phyloP scores from a whole-genome alignment of 2,888 invertebrate genomes.

The Achlya flavicornis region DNA sequence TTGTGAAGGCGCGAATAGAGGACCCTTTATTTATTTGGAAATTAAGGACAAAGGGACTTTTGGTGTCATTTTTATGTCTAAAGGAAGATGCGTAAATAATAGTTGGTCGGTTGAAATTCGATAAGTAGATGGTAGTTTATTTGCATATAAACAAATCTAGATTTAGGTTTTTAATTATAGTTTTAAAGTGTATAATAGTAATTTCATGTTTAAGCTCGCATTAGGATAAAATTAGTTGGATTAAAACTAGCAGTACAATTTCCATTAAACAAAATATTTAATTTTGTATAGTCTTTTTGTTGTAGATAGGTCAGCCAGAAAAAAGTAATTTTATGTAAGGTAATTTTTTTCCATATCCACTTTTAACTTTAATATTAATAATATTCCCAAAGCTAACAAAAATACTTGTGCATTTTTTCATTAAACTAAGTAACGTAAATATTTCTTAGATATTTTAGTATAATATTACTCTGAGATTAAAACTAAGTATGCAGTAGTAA shows the following conservation, averaged over 20 bases:
- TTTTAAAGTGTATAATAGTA: too few species aligned
- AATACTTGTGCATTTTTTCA: not conserved
- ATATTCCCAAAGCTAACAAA: not conserved
- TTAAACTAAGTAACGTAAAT: not conserved
- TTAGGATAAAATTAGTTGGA: too few species aligned
- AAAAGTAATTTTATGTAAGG: not conserved
- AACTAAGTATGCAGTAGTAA: slow-evolving; percentile 32
- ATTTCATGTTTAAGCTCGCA: too few species aligned
- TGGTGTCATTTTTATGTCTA: not conserved
- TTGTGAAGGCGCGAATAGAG: slow-evolving; percentile 45
- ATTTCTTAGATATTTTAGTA: not conserved
- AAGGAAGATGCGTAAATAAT: not conserved
- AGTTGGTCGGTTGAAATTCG: too few species aligned
- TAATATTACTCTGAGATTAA: slow-evolving; percentile 3
- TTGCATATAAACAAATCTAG: too few species aligned
- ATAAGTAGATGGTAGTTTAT: not conserved
- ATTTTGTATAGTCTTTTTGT: too few species aligned
- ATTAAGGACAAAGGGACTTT: not conserved
- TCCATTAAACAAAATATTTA: too few species aligned
- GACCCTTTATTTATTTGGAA: slow-evolving; percentile 14
- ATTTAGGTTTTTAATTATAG: too few species aligned
- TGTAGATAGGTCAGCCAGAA: too few species aligned
- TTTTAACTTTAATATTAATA: not conserved
- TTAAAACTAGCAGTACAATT: too few species aligned
- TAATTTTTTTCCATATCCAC: not conserved